Evolutionary conservation across 53 echinoderm and acorn worm species (phyloP), one percentile per base, ranked within the genome.

Genomic region (Arbacia lixula): DNA sequence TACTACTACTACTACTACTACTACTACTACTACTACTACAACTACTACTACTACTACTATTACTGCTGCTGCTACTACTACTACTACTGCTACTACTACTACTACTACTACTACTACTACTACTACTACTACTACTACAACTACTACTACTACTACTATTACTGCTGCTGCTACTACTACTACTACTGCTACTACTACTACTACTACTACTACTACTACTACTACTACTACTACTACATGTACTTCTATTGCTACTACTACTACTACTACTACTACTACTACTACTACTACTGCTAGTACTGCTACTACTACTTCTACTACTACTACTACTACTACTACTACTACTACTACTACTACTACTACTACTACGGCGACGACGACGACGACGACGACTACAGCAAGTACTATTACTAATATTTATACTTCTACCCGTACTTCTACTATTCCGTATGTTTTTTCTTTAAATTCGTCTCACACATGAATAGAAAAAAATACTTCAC

Each of bases 1-100:
- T 60, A 66, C 34, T 66, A 37, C 34, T 66, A 19, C 34, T 66
- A 37, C 35, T 66, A 66, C 34, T 66, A 66, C 34, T 66, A 36
- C 34, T 66, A 37, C 34, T 66, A 37, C 34, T 66, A 37, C 34
- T 66, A 66, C 17, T 66, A 66, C 34, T 66, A 36, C 34, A 34
- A 36, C 34, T 66, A 66, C 1, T 66, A 36, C 17, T 66, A 66
- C 34, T 66, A 35, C 34, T 37, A 66, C 34, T 66, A 66, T 21
- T 66, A 36, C 34, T 66, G 36, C 34, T 66, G 36, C 34, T 66
- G 36, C 14, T 56, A 46, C 6, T 46, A 46, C 6, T 46, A 46
- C 6, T 46, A 46, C 6, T 46, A 46, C 6, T 14, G 14, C 6
- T 46, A 46, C 6, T 46, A 46, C 6, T 46, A 46, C 6, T 46